These are phyloP conservation scores for Nephrotoma flavescens DNA, from an alignment of 2,888 invertebrate genomes.

Conservation along the genomic window DNA sequence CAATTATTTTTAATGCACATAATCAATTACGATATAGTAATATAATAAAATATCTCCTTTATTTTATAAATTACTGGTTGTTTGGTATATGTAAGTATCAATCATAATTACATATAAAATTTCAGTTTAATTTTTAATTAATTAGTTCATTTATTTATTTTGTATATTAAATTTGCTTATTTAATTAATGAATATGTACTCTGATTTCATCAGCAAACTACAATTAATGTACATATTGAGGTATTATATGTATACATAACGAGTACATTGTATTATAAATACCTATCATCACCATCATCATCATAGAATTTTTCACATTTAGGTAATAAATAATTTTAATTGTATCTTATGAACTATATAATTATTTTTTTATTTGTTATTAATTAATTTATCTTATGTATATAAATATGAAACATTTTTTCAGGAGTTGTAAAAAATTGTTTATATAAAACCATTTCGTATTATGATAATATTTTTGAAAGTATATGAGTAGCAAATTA, in stretches of 20 bases:
- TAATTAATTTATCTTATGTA: neutral
- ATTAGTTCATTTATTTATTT: neutral
- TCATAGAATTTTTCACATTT: neutral
- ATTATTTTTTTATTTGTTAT: neutral
- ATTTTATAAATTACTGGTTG: neutral
- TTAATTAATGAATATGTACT: neutral
- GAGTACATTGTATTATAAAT: neutral
- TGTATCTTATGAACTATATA: neutral
- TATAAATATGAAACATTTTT: neutral
- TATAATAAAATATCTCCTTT: neutral
- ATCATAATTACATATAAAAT: neutral
- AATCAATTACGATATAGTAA: neutral
- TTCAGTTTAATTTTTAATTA: neutral
- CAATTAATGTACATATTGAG: neutral
- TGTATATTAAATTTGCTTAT: neutral
- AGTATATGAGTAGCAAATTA: no score
- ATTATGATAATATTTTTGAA: no score
- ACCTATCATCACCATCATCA: neutral
- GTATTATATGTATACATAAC: neutral
- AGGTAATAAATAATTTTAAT: neutral
- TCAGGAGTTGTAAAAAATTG: neutral
- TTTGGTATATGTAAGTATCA: neutral
- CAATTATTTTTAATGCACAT: neutral
- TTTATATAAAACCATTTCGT: no score
- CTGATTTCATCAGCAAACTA: neutral